phyloP scores from a whole-genome alignment of 2,888 invertebrate genomes.

The Athalia cordata region DNA sequence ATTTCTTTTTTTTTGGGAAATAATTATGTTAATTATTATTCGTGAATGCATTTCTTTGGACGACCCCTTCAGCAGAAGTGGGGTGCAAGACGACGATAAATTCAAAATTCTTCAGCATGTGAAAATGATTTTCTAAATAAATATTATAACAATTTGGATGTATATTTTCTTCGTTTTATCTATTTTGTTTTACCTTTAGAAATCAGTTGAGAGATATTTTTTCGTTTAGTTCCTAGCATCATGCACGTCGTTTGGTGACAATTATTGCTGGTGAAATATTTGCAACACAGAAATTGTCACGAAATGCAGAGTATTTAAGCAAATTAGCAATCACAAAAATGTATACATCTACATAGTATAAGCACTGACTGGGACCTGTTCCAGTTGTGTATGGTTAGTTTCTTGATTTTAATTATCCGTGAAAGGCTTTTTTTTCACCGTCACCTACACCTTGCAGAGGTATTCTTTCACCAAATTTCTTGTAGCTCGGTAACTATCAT shows the following conservation, averaged over 20 bases:
- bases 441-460: slow-evolving; percentile 8
- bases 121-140: slow-evolving; percentile 29
- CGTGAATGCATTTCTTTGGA: slow-evolving; percentile 36
- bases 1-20: slow-evolving; percentile 51
- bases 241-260: slow-evolving; percentile 63
- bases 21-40: slow-evolving; percentile 38
- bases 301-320: slow-evolving; percentile 70
- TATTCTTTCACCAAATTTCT: neutral
- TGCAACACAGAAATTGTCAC: slow-evolving; percentile 68
- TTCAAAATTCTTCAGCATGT: slow-evolving; percentile 25
- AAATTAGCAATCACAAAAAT: slow-evolving; percentile 71
- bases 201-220: slow-evolving; percentile 24
- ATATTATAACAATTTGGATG: slow-evolving; percentile 35
- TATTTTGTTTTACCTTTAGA: slow-evolving; percentile 50
- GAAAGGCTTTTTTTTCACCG: neutral
- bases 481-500: slow-evolving; percentile 8
- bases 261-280: slow-evolving; percentile 61
- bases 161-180: slow-evolving; percentile 42
- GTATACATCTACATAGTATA: slow-evolving; percentile 71
- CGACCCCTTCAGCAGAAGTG: slow-evolving; percentile 39
- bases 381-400: slow-evolving; percentile 49
- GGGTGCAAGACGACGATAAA: slow-evolving; percentile 34
- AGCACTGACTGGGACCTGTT: slow-evolving; percentile 68
- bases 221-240: slow-evolving; percentile 46
- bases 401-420: neutral